These are phyloP conservation scores for Chaenodraco wilsoni DNA, from an alignment of 2,797 vertebrate species.

Conservation along the genomic window DNA sequence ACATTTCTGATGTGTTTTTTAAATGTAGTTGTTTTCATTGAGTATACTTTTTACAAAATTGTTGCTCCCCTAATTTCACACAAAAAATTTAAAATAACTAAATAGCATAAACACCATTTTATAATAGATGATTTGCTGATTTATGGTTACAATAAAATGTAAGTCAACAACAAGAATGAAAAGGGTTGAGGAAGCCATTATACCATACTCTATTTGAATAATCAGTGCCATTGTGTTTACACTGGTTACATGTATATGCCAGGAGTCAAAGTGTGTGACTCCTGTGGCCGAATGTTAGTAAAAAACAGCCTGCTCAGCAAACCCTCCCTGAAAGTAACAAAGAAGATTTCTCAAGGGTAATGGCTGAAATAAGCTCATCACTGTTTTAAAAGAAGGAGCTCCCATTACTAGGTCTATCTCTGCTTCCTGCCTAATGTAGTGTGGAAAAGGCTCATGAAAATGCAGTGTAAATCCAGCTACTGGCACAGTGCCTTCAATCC, in stretches of 20 bases:
- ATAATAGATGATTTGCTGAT: no score
- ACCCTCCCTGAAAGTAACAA: constrained; percentile 49
- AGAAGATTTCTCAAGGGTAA: constrained; percentile 66
- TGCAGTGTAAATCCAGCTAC: constrained; percentile 50
- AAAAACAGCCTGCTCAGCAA: constrained; percentile 55
- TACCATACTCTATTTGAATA: neutral
- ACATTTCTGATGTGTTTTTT: no score
- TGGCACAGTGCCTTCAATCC: constrained; percentile 28
- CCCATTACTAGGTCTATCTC: constrained; percentile 54
- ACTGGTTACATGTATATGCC: neutral
- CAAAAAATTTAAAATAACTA: no score
- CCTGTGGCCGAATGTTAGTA: constrained; percentile 8
- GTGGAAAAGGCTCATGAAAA: constrained; percentile 64
- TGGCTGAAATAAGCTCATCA: constrained; percentile 67
- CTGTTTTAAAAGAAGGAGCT: constrained; percentile 43
- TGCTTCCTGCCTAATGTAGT: constrained; percentile 67
- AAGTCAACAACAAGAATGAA: no score
- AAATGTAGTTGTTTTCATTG: no score
- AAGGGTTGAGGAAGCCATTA: neutral
- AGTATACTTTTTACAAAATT: no score
- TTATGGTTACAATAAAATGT: no score
- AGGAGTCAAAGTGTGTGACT: constrained; percentile 31
- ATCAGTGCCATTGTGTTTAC: neutral
- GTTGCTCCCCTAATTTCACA: no score
- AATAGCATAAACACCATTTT: neutral